Evolutionary conservation across 2,888 invertebrate species (phyloP), one percentile per base, ranked within the genome.

Genomic region (Meteorus cinctellus): DNA sequence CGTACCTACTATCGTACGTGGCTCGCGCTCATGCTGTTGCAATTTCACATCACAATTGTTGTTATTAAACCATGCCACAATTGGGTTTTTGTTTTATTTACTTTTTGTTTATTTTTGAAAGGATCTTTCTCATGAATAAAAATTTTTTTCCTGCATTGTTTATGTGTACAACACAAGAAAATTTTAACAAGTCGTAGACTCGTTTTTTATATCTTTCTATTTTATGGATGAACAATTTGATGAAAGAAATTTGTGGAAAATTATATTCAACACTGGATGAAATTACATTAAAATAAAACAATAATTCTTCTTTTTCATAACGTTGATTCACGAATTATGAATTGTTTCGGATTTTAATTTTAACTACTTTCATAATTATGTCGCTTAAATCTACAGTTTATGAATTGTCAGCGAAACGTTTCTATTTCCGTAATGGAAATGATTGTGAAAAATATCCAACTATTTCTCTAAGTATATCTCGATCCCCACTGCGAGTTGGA

Each of bases 401-500:
- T 24, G 24, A 24, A 24, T 24, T 24, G 1, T 24, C 24, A 24
- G 1, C 24, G 24, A 1, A 24, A 24, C 24, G 24, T 24, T 48
- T 48, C 5, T 48, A n/a, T n/a, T 48, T 0, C n/a, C n/a, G 1
- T 48, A n/a, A 48, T 48, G 4, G 8, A 14, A 41, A 41, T 41
- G 41, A 12, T 12, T 12, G 1, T 4, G 8, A n/a, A 10, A 48
- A 48, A 14, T 8, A 19, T 8, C 8, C n/a, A 19, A 55, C 19
- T 24, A 55, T 55, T 55, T 24, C 24, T 24, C n/a, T 8, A 55
- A 66, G n/a, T 48, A 29, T 29, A 68, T 45, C 31, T 48, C 68
- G 66, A 75, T 45, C 69, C 69, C 74, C 77, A 55, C 74, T 74
- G 29, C 68, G 62, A 77, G 71, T 69, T 62, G 76, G 74, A 75